Evolutionary conservation across 2,797 vertebrate genomes (phyloP), one percentile per base, ranked within the genome.

Genomic region (Catostomus latipinnis): DNA sequence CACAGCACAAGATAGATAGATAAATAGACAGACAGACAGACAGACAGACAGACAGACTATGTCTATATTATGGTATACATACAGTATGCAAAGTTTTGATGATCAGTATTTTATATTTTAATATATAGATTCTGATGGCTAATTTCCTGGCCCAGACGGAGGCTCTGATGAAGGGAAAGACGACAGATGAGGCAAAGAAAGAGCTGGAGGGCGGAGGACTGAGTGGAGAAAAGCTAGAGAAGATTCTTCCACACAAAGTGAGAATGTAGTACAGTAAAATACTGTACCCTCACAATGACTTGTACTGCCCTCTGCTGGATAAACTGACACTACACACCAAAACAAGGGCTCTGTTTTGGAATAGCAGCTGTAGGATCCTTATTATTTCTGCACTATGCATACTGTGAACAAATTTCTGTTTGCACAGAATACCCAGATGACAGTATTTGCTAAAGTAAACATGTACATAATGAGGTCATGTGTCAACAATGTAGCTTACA

Each of bases 111-210:
- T 71, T 0, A 34, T 3, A 14, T 56, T 45, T 45, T 57, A n/a
- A 63, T 61, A 12, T 88, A 8, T 74, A 99, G 98, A 99, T 99
- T 86, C 93, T 99, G 77, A 68, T 96, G 88, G 95, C 96, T 52
- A 99, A 99, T 90, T 99, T 98, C 87, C 91, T 99, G 81, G 98
- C 98, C 58, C 98, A 99, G 91, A 99, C 97, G 0, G 98, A 99
- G 87, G 98, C 98, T 54, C 78, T 99, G 88, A 99, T 99, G 98
- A 98, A 91, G 83, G 97, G 98, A 6, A 99, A 99, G 85, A 96
- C 95, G 0, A 86, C 93, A 0, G 96, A 96, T 5, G 98, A 99
- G 88, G 98, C 97, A 50, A 94, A 83, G 74, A 96, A 94, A 83
- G 98, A 99, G 88, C 92, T 99, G 62, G 94, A 97, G 82, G 96